Base-by-base conservation (phyloP, 2,888 invertebrate genomes). In the Isotomurus palustris region DNA sequence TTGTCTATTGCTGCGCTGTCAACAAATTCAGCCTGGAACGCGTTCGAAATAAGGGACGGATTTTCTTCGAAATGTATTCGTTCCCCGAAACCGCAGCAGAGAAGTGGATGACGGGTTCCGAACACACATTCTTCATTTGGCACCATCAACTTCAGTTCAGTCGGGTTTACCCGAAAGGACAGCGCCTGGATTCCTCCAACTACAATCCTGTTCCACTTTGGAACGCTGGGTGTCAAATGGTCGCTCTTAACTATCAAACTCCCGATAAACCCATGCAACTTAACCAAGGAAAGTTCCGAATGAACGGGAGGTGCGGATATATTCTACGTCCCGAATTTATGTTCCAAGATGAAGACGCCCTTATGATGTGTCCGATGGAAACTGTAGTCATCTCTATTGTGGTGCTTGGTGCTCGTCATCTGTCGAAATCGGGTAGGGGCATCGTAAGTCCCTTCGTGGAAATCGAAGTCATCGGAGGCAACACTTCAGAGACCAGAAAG, bases 141-240 rank as follows among this genome's bases (percentile, higher is more conserved):
- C 91, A 91, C 74, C 21, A 40, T 51, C 21, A 77, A 78, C 75
- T 84, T 29, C 94, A 96, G 76, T 84, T 97, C 56, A 94, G 92
- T 72, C 82, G 97, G 32, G 91, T 97, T 1, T 99, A 97, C 76
- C 99, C 99, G 0, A 76, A 77, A 67, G 80, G 95, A 0, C 91
- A 91, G 73, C 81, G 97, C 49, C 84, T 97, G 53, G 96, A 97
- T 73, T 97, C 97, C 0, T 94, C 95, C 0, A 99, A 99, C 78
- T 99, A 94, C 75, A 90, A 89, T 78, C 97, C 99, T 0, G 81
- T 91, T 5, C 85, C 88, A 1, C 87, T 95, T 78, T 99, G 97
- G 97, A 94, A 93, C 75, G 83, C 85, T 12, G 97, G 95, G 1
- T 91, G 89, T 45, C 99, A 99, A 77, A 91, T 99, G 93, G 90